Evolutionary conservation across 2,797 vertebrate genomes (phyloP).

Genomic region (Schizopygopsis pylzovi): DNA sequence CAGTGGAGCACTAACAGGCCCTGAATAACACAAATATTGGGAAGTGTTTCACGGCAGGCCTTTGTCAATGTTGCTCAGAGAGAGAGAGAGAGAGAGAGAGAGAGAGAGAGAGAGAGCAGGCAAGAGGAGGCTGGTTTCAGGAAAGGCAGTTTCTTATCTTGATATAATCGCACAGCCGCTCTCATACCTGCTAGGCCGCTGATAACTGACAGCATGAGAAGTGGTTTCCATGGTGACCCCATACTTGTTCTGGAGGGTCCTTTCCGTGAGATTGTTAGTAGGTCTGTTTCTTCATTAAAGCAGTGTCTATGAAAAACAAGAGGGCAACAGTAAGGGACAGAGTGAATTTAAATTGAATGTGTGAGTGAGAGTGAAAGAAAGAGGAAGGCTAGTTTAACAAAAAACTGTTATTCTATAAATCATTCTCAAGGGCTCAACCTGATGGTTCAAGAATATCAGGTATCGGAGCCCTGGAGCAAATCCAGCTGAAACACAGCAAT

Average conservation of each 20-base stretch:
- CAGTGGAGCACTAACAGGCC: constrained; percentile 29
- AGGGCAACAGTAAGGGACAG: constrained; percentile 61
- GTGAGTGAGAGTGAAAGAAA: neutral
- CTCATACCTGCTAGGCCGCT: constrained; percentile 91
- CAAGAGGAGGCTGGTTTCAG: constrained; percentile 25
- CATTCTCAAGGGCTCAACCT: neutral
- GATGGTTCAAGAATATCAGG: neutral
- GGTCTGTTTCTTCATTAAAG: constrained; percentile 89
- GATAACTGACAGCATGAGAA: constrained; percentile 88
- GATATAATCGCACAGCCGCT: constrained; percentile 50
- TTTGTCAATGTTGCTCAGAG: constrained; percentile 1
- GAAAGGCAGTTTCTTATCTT: constrained; percentile 41
- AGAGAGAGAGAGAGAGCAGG: neutral
- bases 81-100: neutral
- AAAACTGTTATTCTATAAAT: neutral
- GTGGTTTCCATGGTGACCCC: constrained; percentile 92
- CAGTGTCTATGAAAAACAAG: constrained; percentile 78
- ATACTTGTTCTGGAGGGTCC: constrained; percentile 84
- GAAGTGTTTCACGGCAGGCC: neutral
- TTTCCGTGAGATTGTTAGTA: constrained; percentile 78
- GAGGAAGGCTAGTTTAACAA: neutral
- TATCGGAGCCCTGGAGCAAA: constrained; percentile 2
- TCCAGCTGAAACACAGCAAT: neutral
- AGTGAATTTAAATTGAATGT: constrained; percentile 19
- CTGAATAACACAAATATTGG: neutral